Conservation (phyloP, 2,797 vertebrate species). For the Clamator glandarius region DNA sequence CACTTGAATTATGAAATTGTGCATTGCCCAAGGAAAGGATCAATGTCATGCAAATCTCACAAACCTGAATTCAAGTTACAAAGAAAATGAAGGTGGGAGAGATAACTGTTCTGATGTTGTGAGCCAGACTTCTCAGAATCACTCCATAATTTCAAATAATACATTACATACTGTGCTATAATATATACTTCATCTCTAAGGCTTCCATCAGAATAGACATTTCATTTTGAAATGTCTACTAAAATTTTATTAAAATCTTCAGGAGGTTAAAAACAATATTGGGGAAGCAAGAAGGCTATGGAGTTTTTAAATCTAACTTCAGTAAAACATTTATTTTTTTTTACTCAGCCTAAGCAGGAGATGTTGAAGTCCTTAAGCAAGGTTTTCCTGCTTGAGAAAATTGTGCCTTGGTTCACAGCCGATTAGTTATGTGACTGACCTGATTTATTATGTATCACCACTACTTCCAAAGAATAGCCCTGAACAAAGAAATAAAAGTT, state of each 20-base stretch:
- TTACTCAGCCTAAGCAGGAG: not conserved
- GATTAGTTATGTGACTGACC: constrained; percentile 39
- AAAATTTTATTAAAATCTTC: not conserved
- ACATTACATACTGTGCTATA: not conserved
- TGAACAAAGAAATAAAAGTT: constrained; percentile 27
- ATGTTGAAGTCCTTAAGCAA: not conserved
- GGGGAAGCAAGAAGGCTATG: not conserved
- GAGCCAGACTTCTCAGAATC: not conserved
- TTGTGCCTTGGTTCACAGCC: not conserved
- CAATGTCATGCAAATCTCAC: constrained; percentile 55
- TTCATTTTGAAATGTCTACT: not conserved
- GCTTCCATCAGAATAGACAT: not conserved
- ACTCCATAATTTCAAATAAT: constrained; percentile 13
- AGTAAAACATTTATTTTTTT: not conserved
- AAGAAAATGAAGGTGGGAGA: constrained; percentile 34
- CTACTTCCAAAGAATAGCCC: constrained; percentile 36
- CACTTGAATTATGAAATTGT: constrained; percentile 63
- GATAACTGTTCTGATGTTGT: not conserved
- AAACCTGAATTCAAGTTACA: constrained; percentile 50
- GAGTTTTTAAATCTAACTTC: not conserved
- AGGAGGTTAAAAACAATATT: not conserved
- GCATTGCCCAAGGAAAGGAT: constrained; percentile 60
- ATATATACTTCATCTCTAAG: not conserved
- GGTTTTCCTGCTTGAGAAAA: constrained; percentile 14
- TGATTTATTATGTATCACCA: constrained; percentile 42